Conservation (phyloP, 2,113 vertebrate genomes). For the Calidris pygmaea region DNA sequence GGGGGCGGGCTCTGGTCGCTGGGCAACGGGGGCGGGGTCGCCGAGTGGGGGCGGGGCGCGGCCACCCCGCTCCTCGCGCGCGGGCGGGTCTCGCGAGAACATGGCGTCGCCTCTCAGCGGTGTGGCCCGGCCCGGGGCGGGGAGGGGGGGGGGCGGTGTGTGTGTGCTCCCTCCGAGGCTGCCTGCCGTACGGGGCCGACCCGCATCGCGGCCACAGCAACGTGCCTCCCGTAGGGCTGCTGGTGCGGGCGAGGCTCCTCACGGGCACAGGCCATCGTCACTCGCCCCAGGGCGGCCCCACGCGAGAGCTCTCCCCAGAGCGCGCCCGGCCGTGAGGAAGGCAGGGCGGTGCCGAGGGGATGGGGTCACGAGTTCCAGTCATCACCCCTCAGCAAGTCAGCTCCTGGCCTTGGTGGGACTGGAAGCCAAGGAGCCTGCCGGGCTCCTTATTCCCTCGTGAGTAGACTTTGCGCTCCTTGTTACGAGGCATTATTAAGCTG, state of each 20-base stretch:
- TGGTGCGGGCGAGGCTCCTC: fast-evolving
- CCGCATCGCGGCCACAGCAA: not conserved
- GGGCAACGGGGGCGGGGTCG: not conserved
- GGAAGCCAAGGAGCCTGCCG: fast-evolving
- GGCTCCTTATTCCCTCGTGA: fast-evolving
- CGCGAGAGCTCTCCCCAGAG: fast-evolving
- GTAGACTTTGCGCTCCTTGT: fast-evolving
- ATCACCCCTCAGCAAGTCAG: fast-evolving
- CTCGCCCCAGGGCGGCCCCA: not conserved
- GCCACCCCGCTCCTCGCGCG: not conserved
- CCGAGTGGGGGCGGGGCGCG: not conserved
- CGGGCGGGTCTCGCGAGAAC: not conserved
- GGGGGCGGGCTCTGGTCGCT: not conserved
- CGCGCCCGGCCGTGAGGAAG: not conserved
- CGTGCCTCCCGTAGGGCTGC: fast-evolving
- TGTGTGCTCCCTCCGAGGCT: too few species aligned
- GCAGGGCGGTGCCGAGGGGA: fast-evolving
- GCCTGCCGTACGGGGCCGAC: not conserved
- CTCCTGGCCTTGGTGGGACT: fast-evolving
- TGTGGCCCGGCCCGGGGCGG: too few species aligned
- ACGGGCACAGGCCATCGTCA: fast-evolving
- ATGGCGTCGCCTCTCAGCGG: too few species aligned
- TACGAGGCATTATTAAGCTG: fast-evolving
- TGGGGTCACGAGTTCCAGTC: fast-evolving
- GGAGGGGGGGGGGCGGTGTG: too few species aligned